These are phyloP conservation scores for Saccostrea cuccullata DNA, from an alignment of 1,140 invertebrate species.

Conservation along the genomic window DNA sequence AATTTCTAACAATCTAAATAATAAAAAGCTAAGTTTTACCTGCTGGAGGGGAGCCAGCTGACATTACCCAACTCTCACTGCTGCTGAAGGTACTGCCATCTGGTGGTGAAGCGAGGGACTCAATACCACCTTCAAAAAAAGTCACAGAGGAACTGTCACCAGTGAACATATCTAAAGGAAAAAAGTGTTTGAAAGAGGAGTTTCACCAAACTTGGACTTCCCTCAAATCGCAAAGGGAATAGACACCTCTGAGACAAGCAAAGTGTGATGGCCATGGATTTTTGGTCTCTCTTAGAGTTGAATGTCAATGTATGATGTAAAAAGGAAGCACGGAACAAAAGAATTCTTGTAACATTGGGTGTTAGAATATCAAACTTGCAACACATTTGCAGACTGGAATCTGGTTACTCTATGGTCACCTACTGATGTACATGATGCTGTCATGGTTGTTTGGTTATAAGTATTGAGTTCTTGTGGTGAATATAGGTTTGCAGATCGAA, in stretches of 20 bases:
- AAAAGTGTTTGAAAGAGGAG: constrained; percentile 36
- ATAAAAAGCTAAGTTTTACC: constrained; percentile 18
- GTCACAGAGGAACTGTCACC: neutral
- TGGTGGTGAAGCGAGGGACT: constrained; percentile 48
- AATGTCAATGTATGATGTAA: neutral
- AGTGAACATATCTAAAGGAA: neutral
- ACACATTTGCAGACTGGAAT: neutral
- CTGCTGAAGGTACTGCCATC: constrained; percentile 55
- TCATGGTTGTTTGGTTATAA: too few species aligned
- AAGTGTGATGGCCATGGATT: neutral
- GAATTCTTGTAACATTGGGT: neutral
- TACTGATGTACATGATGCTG: neutral
- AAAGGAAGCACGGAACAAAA: neutral
- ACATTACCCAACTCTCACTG: constrained; percentile 55
- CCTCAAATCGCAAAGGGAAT: neutral
- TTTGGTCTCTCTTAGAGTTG: neutral
- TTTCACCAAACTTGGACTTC: neutral
- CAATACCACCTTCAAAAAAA: constrained; percentile 50
- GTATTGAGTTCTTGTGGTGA: too few species aligned
- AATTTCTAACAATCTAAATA: neutral
- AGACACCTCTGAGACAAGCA: neutral
- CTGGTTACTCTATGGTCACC: neutral
- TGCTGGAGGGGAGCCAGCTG: constrained; percentile 46
- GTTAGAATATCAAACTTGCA: constrained; percentile 4
- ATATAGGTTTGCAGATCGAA: too few species aligned